Evolutionary conservation across 2,888 invertebrate species (phyloP).

Genomic region (Drosophila pseudotalamancana): DNA sequence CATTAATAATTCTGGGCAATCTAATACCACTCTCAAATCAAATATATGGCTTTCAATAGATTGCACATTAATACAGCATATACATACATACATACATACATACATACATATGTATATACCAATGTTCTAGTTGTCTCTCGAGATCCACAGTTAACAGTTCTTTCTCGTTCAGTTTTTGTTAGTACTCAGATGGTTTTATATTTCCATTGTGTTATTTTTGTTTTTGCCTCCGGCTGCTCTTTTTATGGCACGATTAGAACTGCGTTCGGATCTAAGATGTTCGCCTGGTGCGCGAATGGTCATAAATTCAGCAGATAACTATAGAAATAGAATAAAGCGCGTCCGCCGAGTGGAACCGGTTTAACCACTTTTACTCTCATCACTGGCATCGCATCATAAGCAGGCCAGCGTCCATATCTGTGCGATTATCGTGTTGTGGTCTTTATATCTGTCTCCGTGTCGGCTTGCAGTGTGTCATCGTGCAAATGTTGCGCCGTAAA

Average conservation of each 20-base stretch:
- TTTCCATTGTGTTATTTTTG: background rate
- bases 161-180: background rate
- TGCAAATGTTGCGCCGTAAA: slow-evolving; percentile 69
- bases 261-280: slow-evolving; percentile 68
- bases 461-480: slow-evolving; percentile 66
- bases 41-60: too few species aligned
- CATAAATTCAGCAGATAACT: slow-evolving; percentile 72
- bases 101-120: background rate
- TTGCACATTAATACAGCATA: too few species aligned
- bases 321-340: slow-evolving; percentile 69
- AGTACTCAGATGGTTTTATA: background rate
- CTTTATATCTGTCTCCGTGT: slow-evolving; percentile 10
- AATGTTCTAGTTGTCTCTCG: background rate
- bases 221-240: slow-evolving; percentile 15
- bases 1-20: too few species aligned
- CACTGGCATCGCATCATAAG: slow-evolving; percentile 46
- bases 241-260: slow-evolving; percentile 56
- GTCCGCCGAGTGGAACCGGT: slow-evolving; percentile 60
- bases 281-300: slow-evolving; percentile 33
- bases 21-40: too few species aligned
- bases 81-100: background rate
- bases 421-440: slow-evolving; percentile 9
- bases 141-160: background rate
- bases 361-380: slow-evolving; percentile 77
- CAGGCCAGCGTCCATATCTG: slow-evolving; percentile 21